phyloP scores from a whole-genome alignment of 1,140 invertebrate genomes.

The Globodera rostochiensis region DNA sequence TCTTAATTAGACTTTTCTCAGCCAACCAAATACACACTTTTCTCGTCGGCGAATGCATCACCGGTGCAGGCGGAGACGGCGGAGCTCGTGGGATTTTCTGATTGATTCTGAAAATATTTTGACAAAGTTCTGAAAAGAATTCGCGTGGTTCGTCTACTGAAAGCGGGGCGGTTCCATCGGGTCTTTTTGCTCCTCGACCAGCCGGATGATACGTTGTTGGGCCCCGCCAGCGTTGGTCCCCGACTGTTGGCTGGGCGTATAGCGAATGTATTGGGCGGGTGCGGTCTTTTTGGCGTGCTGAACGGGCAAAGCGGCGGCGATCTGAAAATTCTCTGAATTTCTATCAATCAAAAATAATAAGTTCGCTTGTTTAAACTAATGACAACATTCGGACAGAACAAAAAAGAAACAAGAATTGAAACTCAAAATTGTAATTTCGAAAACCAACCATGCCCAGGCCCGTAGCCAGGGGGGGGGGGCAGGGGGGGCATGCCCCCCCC shows the following conservation, averaged over 20 bases:
- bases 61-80: slow-evolving; percentile 93
- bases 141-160: slow-evolving; percentile 70
- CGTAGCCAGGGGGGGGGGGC: no score
- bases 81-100: slow-evolving; percentile 87
- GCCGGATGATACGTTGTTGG: slow-evolving; percentile 93
- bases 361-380: slow-evolving; percentile 33
- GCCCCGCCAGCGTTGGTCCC: slow-evolving; percentile 86
- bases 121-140: not conserved
- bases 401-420: no score
- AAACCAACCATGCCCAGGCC: no score
- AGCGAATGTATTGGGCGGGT: slow-evolving; percentile 81
- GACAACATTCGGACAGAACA: no score
- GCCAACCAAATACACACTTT: slow-evolving; percentile 69
- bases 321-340: slow-evolving; percentile 5
- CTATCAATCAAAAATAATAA: no score
- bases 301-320: slow-evolving; percentile 87
- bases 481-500: no score
- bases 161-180: slow-evolving; percentile 98
- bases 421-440: no score
- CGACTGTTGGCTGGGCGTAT: slow-evolving; percentile 84
- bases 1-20: not conserved
- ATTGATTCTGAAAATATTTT: slow-evolving; percentile 66
- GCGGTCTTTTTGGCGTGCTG: slow-evolving; percentile 83
- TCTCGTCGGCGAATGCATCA: slow-evolving; percentile 94
- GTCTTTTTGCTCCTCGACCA: slow-evolving; percentile 92